Evolutionary conservation across 2,888 invertebrate genomes (phyloP), one percentile per base, ranked within the genome.

Genomic region (Ochropleura plecta): DNA sequence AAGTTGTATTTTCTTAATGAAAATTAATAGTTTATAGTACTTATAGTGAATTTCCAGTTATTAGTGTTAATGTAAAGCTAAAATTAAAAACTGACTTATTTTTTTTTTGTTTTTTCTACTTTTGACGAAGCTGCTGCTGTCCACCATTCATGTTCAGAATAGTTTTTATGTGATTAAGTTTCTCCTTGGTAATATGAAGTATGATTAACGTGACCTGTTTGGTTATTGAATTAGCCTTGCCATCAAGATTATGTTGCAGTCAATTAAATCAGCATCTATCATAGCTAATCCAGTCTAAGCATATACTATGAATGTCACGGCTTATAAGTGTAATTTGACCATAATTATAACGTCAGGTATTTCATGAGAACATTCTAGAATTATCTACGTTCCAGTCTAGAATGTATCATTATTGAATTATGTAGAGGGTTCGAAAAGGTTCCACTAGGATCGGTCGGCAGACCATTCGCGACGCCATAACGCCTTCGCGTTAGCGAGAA

Each of bases 171-270:
- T 44, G 51, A 59, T 66, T 40, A 46, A 20, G 20, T 75, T 60
- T 20, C 51, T 2, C 40, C 9, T 16, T 57, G 20, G 40, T 53
- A 62, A 67, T 72, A 42, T 57, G 46, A 78, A 51, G 14, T 18
- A 53, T 53, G 53, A 69, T 12, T 55, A 30, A 49, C 20, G 9
- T 73, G 64, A 66, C 66, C 76, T 46, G 18, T 65, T 65, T 46
- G 18, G 30, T 73, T 65, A 65, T 73, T 69, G n/a, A 73, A 78
- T 72, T 68, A 68, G 42, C 68, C 68, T 55, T 51, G 60, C 44
- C 44, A 46, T 18, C 49, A 20, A 30, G 40, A 79, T 53, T 68
- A 40, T 53, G 57, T 67, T 68, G 40, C 66, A 44, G 20, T 30
- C 18, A 75, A 51, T 57, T 73, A 62, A 30, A 51, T 30, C 49